These are phyloP conservation scores for Cosmorhoe ocellata DNA, from an alignment of 2,888 invertebrate genomes.

Conservation along the genomic window DNA sequence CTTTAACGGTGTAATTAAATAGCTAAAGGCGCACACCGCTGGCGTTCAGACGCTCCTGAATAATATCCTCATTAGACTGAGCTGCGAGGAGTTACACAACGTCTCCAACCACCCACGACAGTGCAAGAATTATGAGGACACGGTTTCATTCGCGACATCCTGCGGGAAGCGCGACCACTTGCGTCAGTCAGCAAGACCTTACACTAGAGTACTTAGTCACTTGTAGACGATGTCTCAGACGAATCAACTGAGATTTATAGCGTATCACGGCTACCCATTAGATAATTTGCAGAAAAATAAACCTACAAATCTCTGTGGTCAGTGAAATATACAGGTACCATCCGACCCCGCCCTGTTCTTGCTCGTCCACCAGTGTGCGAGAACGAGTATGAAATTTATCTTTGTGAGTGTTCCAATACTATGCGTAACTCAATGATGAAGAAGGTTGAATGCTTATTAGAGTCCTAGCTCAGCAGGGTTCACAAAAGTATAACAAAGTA, in stretches of 20 bases:
- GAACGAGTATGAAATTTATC: not conserved
- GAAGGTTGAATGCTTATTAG: too few species aligned
- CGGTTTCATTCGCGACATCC: slow-evolving; percentile 80
- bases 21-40: slow-evolving; percentile 49
- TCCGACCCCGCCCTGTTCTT: slow-evolving; percentile 1
- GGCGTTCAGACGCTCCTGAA: slow-evolving; percentile 60
- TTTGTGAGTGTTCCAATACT: not conserved
- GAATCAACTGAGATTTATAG: slow-evolving; percentile 61
- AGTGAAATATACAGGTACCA: not conserved
- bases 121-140: slow-evolving; percentile 74
- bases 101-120: slow-evolving; percentile 69
- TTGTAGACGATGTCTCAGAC: slow-evolving; percentile 71
- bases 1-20: slow-evolving; percentile 60
- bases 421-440: too few species aligned
- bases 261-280: slow-evolving; percentile 40
- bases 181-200: slow-evolving; percentile 72
- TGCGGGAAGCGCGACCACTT: slow-evolving; percentile 74
- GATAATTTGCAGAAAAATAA: slow-evolving; percentile 40
- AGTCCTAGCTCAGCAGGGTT: too few species aligned
- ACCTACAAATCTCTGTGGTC: slow-evolving; percentile 6
- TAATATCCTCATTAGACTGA: slow-evolving; percentile 72
- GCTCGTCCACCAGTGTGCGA: not conserved
- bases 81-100: slow-evolving; percentile 57
- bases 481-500: too few species aligned
- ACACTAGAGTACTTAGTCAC: slow-evolving; percentile 53